phyloP scores from a whole-genome alignment of 1,140 invertebrate species.

The Wasmannia auropunctata region DNA sequence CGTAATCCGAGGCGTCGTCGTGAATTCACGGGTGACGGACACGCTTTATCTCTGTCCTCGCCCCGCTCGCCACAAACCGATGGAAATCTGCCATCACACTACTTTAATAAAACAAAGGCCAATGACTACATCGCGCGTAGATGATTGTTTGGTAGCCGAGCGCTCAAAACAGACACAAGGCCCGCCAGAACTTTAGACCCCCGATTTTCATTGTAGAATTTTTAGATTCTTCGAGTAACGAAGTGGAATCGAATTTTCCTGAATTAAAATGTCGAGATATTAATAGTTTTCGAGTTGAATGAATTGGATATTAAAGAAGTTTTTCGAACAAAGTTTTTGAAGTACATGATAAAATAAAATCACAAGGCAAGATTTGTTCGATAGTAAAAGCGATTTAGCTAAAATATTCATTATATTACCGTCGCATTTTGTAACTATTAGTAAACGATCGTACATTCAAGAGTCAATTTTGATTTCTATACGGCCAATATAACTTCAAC shows the following conservation, averaged over 20 bases:
- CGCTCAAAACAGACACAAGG: neutral
- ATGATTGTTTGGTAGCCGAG: neutral
- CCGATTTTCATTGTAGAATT: neutral
- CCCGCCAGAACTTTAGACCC: neutral
- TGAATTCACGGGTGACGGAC: neutral
- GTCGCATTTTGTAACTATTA: neutral
- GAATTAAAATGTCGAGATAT: neutral
- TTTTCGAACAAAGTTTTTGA: neutral
- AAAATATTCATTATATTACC: no score
- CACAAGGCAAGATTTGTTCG: neutral
- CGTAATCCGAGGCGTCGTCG: slow-evolving; percentile 43
- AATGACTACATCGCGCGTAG: neutral
- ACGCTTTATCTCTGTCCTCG: slow-evolving; percentile 2
- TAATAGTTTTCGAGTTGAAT: neutral
- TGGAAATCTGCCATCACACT: slow-evolving; percentile 9
- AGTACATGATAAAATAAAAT: slow-evolving; percentile 16
- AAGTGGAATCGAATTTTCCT: neutral
- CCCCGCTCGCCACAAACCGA: neutral
- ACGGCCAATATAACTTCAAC: neutral
- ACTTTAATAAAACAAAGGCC: neutral
- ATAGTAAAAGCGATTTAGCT: neutral
- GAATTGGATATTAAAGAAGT: neutral
- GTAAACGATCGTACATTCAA: neutral
- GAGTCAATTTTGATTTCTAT: neutral
- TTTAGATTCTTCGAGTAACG: neutral